Evolutionary conservation across 2,113 vertebrate species (phyloP).

Genomic region (Zapus hudsonius): DNA sequence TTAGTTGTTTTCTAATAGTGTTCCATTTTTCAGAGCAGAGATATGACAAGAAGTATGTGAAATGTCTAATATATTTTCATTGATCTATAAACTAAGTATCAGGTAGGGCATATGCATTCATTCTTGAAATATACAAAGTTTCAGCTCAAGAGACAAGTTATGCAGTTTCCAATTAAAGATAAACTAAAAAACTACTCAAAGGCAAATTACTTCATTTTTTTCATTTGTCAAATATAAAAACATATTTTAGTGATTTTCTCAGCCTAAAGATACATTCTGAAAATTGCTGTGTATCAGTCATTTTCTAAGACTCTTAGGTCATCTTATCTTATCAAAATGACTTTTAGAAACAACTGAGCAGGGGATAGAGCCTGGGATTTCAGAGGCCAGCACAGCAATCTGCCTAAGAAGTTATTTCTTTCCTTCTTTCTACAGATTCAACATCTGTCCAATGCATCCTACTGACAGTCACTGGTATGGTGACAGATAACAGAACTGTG

Average conservation of each 20-base stretch:
- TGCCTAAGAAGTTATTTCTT: background rate
- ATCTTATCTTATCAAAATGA: background rate
- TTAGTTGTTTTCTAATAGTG: background rate
- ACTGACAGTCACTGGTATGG: rapidly evolving
- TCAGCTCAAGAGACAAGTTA: no score
- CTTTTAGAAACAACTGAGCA: rapidly evolving
- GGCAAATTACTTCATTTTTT: background rate
- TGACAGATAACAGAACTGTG: background rate
- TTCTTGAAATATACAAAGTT: no score
- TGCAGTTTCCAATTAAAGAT: no score
- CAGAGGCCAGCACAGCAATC: background rate
- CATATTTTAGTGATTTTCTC: background rate
- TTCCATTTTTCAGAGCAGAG: background rate
- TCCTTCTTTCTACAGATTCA: background rate
- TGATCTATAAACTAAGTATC: background rate
- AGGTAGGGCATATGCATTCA: no score
- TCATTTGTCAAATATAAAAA: background rate
- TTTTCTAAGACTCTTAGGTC: background rate
- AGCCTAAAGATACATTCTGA: background rate
- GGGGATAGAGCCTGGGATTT: background rate
- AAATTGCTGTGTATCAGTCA: no score
- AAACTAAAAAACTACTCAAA: no score
- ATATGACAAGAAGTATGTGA: background rate
- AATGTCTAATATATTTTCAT: no score
- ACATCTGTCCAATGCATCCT: rapidly evolving